Base-by-base conservation (phyloP, 2,888 invertebrate species). In the Drosophila pseudotakahashii region DNA sequence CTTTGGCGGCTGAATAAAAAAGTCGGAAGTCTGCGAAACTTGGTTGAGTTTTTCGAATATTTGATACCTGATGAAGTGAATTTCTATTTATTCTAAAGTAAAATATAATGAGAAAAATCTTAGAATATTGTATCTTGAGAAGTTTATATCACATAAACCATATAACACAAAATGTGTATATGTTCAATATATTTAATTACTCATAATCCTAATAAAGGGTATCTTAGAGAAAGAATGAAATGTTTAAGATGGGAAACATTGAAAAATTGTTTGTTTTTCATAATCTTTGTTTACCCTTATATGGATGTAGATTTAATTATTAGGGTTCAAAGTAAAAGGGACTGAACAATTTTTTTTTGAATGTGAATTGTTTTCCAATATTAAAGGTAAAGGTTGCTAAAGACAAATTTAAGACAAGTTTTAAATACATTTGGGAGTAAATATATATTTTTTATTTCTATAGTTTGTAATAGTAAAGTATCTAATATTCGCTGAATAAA, bases 1-100 rank as follows among this genome's bases (percentile, higher is more conserved):
- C 70, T 85, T 85, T 88, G 70, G 52, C 44, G 53, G 60, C 26
- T 45, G 26, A 39, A 44, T 47, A 45, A 64, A 63, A 63, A 72
- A 58, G 23, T 45, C 32, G 2, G 5, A 67, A 55, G 34, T 44
- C 9, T 54, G 50, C 41, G 5, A n/a, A 32, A 14, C 9, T 63
- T 37, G 11, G 19, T 32, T 11, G n/a, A 3, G 45, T 30, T 42
- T 36, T 32, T 26, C 42, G 44, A 44, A 44, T 9, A 10, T 23
- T 7, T 10, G 10, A 37, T 63, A 30, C 64, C 42, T 30, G 30
- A 30, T 30, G 30, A 30, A 30, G 7, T 7, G 7, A 30, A 30
- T 30, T 30, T 30, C 30, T 2, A 30, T 30, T 30, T 30, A 30
- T 30, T 30, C 7, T 30, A 26, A 26, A 26, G 26, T 30, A 7